A percentile compares a stretch with the other conserved stretches of the same genome.
Conservation (phyloP, 2,113 vertebrate genomes). For the Sterna hirundo region DNA sequence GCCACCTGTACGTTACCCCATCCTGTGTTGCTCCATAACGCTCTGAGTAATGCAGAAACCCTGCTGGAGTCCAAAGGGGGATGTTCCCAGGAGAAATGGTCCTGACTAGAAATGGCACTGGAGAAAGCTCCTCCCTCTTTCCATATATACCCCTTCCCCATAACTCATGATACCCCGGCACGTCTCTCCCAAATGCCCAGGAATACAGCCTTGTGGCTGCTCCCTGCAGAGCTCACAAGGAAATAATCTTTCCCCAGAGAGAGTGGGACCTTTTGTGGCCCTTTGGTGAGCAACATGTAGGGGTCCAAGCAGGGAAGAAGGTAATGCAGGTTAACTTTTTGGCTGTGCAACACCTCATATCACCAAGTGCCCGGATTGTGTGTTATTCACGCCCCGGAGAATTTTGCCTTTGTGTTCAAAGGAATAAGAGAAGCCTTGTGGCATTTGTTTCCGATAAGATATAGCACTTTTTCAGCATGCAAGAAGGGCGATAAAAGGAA, state of each 20-base stretch:
- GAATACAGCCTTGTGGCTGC: background rate
- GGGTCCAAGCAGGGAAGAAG: background rate
- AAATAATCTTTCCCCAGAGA: background rate
- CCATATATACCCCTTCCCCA: background rate
- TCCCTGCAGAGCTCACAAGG: background rate
- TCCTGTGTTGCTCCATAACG: rapidly evolving
- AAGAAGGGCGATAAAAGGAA: background rate
- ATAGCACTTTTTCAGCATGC: background rate
- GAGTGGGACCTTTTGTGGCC: background rate
- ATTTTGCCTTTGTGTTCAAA: background rate
- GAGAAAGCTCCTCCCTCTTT: background rate
- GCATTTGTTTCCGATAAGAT: background rate
- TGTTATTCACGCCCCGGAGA: background rate
- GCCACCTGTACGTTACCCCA: background rate
- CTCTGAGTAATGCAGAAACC: background rate
- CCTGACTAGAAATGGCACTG: background rate
- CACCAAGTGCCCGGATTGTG: background rate
- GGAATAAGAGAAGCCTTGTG: background rate
- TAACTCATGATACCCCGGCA: background rate
- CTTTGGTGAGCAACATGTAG: background rate
- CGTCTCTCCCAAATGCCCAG: background rate
- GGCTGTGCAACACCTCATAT: background rate
- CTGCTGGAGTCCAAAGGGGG: background rate
- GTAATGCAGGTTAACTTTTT: background rate
- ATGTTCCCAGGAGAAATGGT: background rate